These are phyloP conservation scores for Urocyon cinereoargenteus DNA, from an alignment of 2,797 vertebrate species.

Conservation along the genomic window DNA sequence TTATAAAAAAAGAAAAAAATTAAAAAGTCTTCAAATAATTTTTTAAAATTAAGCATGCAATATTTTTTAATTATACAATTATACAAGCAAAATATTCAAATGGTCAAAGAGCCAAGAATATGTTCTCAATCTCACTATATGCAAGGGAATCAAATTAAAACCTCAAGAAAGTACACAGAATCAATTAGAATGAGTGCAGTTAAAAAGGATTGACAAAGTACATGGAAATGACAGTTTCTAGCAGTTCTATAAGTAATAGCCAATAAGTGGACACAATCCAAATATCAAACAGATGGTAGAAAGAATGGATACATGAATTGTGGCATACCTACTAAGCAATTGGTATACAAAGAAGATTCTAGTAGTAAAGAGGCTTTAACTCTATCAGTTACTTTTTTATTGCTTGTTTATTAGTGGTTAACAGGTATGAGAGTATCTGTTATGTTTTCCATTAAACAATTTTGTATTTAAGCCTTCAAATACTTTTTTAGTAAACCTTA, in stretches of 20 bases:
- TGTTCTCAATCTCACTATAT: background rate
- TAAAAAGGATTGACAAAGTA: background rate
- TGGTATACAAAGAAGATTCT: background rate
- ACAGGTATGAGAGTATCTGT: background rate
- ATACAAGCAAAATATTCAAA: background rate
- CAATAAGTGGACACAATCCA: background rate
- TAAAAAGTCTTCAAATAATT: background rate
- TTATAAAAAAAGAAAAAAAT: background rate
- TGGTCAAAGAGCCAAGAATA: background rate
- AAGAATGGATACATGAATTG: background rate
- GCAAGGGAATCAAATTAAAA: background rate
- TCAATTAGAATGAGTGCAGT: background rate
- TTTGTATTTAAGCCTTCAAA: conserved; percentile 35
- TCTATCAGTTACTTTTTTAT: background rate
- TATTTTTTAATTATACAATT: background rate
- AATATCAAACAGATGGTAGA: background rate
- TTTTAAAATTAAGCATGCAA: background rate
- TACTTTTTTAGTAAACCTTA: background rate
- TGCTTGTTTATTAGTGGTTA: background rate
- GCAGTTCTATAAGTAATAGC: background rate
- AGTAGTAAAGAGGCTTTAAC: background rate
- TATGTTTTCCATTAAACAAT: background rate
- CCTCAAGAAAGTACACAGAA: background rate
- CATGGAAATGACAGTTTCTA: background rate
- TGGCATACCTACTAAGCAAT: background rate